These are phyloP conservation scores for Idaea biselata DNA, from an alignment of 2,888 invertebrate species.

Conservation along the genomic window DNA sequence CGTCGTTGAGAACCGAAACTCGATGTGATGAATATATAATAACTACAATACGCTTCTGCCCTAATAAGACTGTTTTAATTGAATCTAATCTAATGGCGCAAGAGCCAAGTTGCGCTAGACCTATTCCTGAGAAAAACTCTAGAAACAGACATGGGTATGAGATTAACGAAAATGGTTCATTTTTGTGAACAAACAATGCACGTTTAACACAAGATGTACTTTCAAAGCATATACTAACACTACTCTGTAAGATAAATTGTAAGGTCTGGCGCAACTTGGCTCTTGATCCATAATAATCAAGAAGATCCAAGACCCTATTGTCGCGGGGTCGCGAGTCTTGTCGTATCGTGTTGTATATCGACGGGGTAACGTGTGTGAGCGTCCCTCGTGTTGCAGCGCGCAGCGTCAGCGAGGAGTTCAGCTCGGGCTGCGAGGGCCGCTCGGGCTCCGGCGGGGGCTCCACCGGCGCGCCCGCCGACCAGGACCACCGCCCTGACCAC, in stretches of 20 bases:
- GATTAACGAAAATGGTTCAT: no score
- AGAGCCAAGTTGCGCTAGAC: no score
- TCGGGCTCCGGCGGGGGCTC: conserved; percentile 87
- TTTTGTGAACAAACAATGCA: no score
- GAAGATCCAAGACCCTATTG: background rate
- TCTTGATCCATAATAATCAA: background rate
- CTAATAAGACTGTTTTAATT: background rate
- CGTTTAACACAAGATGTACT: no score
- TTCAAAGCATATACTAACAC: no score
- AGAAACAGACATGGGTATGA: no score
- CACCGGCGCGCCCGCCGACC: conserved; percentile 72
- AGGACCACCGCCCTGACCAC: conserved; percentile 75
- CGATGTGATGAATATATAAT: conserved; percentile 15
- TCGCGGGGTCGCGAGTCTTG: background rate
- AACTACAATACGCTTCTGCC: background rate
- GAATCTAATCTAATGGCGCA: background rate
- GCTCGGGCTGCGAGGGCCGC: conserved; percentile 96
- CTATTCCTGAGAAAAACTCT: no score
- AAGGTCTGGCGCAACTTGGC: no score
- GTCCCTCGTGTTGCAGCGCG: conserved; percentile 85
- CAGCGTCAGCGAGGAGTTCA: conserved; percentile 98
- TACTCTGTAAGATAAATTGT: no score
- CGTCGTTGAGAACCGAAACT: conserved; percentile 11
- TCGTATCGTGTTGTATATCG: conserved; percentile 31
- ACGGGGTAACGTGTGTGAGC: conserved; percentile 52